A percentile compares a stretch with the other conserved stretches of the same genome.
phyloP scores from a whole-genome alignment of 2,888 invertebrate genomes.

The Meghimatium bilineatum region DNA sequence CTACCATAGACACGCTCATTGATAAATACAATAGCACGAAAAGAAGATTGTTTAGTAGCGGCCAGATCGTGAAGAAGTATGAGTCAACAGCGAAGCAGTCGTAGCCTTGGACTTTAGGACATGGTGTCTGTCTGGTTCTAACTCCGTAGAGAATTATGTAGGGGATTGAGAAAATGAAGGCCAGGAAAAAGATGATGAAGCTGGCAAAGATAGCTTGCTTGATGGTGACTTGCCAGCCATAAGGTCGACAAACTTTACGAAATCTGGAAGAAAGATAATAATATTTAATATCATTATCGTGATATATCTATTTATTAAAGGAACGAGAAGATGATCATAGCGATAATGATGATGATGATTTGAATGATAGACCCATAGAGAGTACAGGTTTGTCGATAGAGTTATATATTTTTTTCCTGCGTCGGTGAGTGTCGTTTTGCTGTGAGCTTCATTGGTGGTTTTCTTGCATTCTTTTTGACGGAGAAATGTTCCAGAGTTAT shows the following conservation, averaged over 20 bases:
- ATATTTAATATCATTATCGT: no score
- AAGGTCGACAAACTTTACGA: constrained; percentile 24
- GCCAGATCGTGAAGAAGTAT: constrained; percentile 21
- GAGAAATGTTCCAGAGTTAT: no score
- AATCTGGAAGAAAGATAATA: constrained; percentile 1
- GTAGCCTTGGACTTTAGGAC: constrained; percentile 11
- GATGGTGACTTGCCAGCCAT: constrained; percentile 13
- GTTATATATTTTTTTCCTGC: no score
- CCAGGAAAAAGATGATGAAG: background rate
- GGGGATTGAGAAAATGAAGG: constrained; percentile 6
- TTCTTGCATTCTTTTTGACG: no score
- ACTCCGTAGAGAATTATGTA: constrained; percentile 15
- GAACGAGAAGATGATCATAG: no score
- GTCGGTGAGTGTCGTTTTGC: no score
- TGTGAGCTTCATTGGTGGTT: no score
- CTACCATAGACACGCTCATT: background rate
- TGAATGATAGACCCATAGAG: no score
- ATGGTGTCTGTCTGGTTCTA: constrained; percentile 5
- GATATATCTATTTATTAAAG: no score
- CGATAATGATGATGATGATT: no score
- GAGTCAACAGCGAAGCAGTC: background rate
- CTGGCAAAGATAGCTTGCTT: constrained; percentile 13
- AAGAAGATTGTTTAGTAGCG: background rate
- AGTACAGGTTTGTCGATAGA: no score
- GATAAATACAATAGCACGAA: constrained; percentile 1